A percentile compares a stretch with the other conserved stretches of the same genome.
phyloP scores from a whole-genome alignment of 2,888 invertebrate genomes.

The Hirudinaria manillensis region DNA sequence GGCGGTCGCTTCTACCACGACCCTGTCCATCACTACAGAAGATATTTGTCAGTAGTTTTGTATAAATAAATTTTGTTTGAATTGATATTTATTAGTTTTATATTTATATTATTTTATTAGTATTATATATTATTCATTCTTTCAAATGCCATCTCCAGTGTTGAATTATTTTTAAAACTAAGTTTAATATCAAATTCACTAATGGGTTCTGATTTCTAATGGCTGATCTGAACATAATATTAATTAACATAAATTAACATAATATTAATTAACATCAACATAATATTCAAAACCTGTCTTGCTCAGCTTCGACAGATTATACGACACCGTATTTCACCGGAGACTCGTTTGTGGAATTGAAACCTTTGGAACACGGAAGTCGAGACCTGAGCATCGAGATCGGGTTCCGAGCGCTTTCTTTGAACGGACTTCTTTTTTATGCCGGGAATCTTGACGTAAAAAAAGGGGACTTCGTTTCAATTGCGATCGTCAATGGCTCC shows the following conservation, averaged over 20 bases:
- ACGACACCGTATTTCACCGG: slow-evolving; percentile 28
- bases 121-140: no score
- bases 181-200: no score
- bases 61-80: not conserved
- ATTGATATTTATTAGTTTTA: not conserved
- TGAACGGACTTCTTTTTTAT: slow-evolving; percentile 30
- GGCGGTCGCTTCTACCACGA: not conserved
- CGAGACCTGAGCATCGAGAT: slow-evolving; percentile 30
- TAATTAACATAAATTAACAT: no score
- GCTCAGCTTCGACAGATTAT: slow-evolving; percentile 6
- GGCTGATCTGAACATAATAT: no score
- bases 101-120: no score
- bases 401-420: slow-evolving; percentile 25
- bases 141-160: no score
- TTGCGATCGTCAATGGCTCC: slow-evolving; percentile 28
- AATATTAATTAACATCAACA: no score
- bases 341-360: slow-evolving; percentile 29
- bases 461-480: slow-evolving; percentile 22
- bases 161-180: no score
- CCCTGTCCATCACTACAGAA: not conserved
- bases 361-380: slow-evolving; percentile 11
- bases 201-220: no score
- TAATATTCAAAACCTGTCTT: no score
- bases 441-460: slow-evolving; percentile 17
- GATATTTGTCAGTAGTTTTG: not conserved